phyloP scores from a whole-genome alignment of 2,113 vertebrate genomes.

The Stigmatopora nigra region DNA sequence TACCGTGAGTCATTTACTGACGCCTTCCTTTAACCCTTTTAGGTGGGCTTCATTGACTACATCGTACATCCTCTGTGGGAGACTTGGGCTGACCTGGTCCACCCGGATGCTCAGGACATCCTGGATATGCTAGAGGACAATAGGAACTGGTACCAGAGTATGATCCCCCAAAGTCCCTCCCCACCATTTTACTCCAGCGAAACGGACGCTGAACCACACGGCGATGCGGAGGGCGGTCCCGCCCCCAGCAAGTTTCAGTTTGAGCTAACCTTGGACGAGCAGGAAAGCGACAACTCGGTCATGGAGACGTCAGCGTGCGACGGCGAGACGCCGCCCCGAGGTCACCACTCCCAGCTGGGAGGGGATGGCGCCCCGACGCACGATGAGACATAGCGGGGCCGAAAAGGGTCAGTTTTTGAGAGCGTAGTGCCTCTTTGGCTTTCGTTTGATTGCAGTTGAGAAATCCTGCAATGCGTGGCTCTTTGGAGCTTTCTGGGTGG shows the following conservation, averaged over 20 bases:
- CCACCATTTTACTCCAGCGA: conserved; percentile 78
- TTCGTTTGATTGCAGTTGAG: conserved; percentile 63
- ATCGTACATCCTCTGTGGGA: conserved; percentile 97
- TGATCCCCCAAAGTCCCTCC: conserved; percentile 96
- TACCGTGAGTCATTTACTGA: conserved; percentile 5
- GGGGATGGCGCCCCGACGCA: conserved; percentile 41
- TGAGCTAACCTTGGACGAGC: conserved; percentile 85
- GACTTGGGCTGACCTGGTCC: conserved; percentile 96
- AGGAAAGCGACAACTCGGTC: conserved; percentile 60
- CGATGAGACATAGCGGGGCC: conserved; percentile 51
- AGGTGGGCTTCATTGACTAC: conserved; percentile 98
- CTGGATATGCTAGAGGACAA: conserved; percentile 95
- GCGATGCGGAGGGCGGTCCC: conserved; percentile 66
- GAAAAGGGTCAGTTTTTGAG: not conserved
- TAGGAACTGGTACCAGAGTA: conserved; percentile 99
- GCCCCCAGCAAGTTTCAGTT: conserved; percentile 85
- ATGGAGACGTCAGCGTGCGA: conserved; percentile 47
- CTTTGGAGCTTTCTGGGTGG: conserved; percentile 44
- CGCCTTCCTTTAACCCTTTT: not conserved
- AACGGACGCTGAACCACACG: conserved; percentile 61
- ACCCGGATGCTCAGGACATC: conserved; percentile 97
- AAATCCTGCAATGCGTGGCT: conserved; percentile 65
- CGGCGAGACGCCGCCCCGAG: conserved; percentile 25
- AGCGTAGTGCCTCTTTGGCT: conserved; percentile 19
- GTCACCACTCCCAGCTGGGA: conserved; percentile 15